Base-by-base conservation (phyloP, 1,140 invertebrate species). In the Melanaphis sacchari region DNA sequence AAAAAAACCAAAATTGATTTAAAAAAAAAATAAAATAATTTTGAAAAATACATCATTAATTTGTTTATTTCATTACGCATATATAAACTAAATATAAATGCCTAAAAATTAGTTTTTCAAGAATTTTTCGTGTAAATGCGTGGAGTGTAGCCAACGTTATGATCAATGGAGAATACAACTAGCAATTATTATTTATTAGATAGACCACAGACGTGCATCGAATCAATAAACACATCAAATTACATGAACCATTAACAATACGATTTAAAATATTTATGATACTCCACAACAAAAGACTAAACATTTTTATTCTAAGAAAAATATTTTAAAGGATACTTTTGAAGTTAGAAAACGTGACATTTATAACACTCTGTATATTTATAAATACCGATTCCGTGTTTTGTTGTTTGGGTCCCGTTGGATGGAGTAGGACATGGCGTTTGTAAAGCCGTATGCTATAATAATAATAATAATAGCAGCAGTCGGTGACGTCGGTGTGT, bases 381-480 rank as follows among this genome's bases (percentile, higher is more conserved):
- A 3, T 6, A 36, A 66, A 90, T 31, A 90, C 52, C 54, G 24
- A 59, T 90, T 41, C 26, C 4, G 89, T 40, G 52, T 66, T 11
- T 40, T 54, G 89, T 66, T 41, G 38, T 41, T 59, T 38, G 6
- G 88, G 38, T 24, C 24, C 22, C 52, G 36, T 36, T 38, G 88
- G 4, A 52, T 26, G 4, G 36, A 36, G 36, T n/a, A 54, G 46
- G 46, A 52, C 46, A 36, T 87, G 26, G 43, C 36, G n/a, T 52
- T 52, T 89, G 9, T 52, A 66, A 22, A 1, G 26, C 24, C 15
- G 54, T 21, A 59, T 31, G 54, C 49, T 38, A 90, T 66, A 66
- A 90, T 90, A 66, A 54, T 89, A 36, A 49, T 88, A 52, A 54
- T 40, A 90, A 38, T 90, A 54, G 18, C 46, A 49, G 85, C 38